Conservation (phyloP, 2,888 invertebrate genomes). For the Ernsta delagoae region DNA sequence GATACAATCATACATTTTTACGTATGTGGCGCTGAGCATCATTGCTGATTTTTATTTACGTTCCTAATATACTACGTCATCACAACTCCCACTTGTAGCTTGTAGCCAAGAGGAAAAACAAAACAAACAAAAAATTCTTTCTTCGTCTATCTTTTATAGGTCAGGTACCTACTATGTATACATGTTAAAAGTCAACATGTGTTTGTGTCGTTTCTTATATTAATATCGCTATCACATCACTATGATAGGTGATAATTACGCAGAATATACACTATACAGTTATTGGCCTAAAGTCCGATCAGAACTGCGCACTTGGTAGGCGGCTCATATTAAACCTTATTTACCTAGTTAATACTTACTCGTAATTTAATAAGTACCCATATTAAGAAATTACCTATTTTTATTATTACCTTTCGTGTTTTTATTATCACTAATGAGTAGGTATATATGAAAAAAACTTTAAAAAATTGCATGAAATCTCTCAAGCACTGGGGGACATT, state of each 20-base stretch:
- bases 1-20: neutral
- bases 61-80: neutral
- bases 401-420: neutral
- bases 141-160: neutral
- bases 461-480: slow-evolving; percentile 59
- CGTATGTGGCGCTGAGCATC: neutral
- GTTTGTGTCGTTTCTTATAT: neutral
- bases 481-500: slow-evolving; percentile 75
- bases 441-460: neutral
- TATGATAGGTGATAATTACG: slow-evolving; percentile 1
- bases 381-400: too few species aligned
- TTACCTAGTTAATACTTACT: too few species aligned
- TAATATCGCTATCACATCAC: neutral
- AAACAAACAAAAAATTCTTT: neutral
- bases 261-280: neutral
- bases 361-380: too few species aligned
- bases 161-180: too few species aligned
- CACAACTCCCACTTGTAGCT: neutral
- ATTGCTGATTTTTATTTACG: slow-evolving; percentile 7
- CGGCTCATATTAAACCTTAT: neutral
- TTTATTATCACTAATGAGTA: neutral
- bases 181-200: too few species aligned
- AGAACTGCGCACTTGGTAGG: neutral
- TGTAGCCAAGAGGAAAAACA: slow-evolving; percentile 1
- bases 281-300: neutral